A percentile compares a stretch with the other conserved stretches of the same genome.
phyloP scores from a whole-genome alignment of 1,140 invertebrate genomes.

The Gonioctena quinquepunctata region DNA sequence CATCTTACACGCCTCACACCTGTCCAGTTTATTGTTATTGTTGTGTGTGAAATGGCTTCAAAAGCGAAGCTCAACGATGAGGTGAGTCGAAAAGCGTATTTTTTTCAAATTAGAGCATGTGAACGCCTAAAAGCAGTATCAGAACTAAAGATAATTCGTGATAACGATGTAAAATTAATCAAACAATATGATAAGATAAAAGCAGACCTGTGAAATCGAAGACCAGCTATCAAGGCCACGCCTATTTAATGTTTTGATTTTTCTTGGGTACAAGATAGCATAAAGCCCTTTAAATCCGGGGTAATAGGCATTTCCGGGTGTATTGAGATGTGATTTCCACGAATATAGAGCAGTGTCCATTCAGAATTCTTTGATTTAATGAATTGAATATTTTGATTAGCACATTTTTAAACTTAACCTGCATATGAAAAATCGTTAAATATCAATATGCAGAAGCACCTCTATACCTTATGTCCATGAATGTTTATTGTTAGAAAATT shows the following conservation, averaged over 20 bases:
- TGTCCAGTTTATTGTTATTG: conserved; percentile 11
- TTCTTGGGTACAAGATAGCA: neutral
- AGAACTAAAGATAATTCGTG: neutral
- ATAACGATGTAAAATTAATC: neutral
- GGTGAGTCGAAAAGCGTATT: conserved; percentile 29
- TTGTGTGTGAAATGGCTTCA: conserved; percentile 38
- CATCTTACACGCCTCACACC: neutral
- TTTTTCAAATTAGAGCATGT: conserved; percentile 12
- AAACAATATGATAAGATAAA: conserved; percentile 11
- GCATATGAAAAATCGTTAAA: no score
- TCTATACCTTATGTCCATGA: no score
- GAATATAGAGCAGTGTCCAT: no score
- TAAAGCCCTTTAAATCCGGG: neutral
- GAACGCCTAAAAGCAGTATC: conserved; percentile 4
- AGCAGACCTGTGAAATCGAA: conserved; percentile 1
- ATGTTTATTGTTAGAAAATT: no score
- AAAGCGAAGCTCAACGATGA: conserved; percentile 41
- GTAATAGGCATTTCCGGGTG: no score
- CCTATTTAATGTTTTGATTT: conserved; percentile 13
- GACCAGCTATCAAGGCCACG: conserved; percentile 7
- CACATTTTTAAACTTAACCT: no score
- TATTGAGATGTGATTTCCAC: no score
- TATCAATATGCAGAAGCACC: no score
- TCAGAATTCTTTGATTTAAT: no score
- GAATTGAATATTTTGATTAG: no score